Conservation (phyloP, 2,888 invertebrate genomes). For the Catocala sponsa region DNA sequence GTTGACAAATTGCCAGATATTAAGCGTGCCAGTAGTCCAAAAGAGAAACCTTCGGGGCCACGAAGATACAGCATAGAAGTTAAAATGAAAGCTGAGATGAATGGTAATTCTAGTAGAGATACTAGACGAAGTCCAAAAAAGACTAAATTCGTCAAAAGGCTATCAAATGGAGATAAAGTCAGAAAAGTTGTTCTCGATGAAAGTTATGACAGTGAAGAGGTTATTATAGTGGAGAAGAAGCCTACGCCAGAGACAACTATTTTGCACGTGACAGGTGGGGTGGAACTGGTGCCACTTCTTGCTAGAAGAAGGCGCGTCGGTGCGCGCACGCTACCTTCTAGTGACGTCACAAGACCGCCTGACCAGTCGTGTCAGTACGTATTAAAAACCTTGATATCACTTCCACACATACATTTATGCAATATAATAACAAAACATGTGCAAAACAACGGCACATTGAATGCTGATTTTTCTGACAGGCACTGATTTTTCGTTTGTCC, state of each 20-base stretch:
- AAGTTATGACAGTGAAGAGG: slow-evolving; percentile 50
- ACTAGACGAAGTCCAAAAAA: slow-evolving; percentile 66
- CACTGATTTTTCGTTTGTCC: too few species aligned
- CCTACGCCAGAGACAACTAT: slow-evolving; percentile 77
- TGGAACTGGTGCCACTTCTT: slow-evolving; percentile 93
- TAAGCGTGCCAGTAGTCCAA: slow-evolving; percentile 54
- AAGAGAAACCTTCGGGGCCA: slow-evolving; percentile 42
- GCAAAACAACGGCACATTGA: too few species aligned
- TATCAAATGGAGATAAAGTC: slow-evolving; percentile 72
- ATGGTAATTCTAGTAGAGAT: slow-evolving; percentile 43
- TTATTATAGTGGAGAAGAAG: slow-evolving; percentile 60
- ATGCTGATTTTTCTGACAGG: too few species aligned
- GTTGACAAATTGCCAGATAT: slow-evolving; percentile 76
- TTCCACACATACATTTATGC: background rate
- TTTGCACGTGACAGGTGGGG: slow-evolving; percentile 88
- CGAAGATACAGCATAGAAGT: slow-evolving; percentile 48
- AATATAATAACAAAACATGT: background rate
- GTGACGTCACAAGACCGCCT: slow-evolving; percentile 81
- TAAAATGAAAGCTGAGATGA: slow-evolving; percentile 42
- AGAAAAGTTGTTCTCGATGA: slow-evolving; percentile 63
- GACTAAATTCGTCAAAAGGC: slow-evolving; percentile 70
- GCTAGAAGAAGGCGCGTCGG: slow-evolving; percentile 89
- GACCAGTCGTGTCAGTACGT: slow-evolving; percentile 81
- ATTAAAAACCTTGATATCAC: slow-evolving; percentile 24
- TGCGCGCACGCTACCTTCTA: slow-evolving; percentile 81